These are phyloP conservation scores for Propithecus coquereli DNA, from an alignment of 2,113 vertebrate species.

Conservation along the genomic window DNA sequence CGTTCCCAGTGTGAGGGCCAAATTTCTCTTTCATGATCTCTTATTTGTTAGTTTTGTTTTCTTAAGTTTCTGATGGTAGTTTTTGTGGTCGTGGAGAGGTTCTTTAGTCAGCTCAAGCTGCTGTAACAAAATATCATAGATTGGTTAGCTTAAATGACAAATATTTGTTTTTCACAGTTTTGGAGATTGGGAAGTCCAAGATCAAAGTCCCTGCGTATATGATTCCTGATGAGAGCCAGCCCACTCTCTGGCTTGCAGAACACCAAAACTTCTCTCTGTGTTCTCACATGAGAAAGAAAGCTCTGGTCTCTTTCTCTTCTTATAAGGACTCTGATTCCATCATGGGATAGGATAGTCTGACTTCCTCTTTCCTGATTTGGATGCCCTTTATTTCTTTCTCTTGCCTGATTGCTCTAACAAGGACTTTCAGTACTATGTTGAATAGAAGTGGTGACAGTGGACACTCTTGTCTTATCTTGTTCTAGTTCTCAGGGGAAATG, in stretches of 20 bases:
- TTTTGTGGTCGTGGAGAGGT: not conserved
- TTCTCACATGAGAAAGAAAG: not conserved
- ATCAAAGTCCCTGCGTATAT: accelerated
- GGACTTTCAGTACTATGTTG: no score
- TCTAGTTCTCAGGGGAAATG: no score
- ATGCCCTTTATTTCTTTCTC: no score
- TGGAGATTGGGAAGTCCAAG: not conserved
- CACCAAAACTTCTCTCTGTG: no score
- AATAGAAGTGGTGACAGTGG: no score
- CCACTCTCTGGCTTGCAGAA: not conserved
- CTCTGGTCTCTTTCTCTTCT: not conserved
- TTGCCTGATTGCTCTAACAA: no score
- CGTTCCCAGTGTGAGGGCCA: not conserved
- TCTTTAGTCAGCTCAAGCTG: not conserved
- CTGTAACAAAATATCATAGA: not conserved
- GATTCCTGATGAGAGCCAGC: not conserved
- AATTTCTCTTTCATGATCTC: not conserved
- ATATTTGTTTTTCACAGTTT: not conserved
- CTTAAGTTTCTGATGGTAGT: not conserved
- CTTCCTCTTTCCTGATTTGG: no score
- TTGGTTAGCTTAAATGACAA: not conserved
- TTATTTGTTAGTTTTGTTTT: not conserved
- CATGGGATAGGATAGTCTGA: no score
- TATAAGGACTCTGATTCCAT: not conserved
- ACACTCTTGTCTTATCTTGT: no score